Evolutionary conservation across 2,888 invertebrate species (phyloP), one percentile per base, ranked within the genome.

Genomic region (Cetonia aurata): DNA sequence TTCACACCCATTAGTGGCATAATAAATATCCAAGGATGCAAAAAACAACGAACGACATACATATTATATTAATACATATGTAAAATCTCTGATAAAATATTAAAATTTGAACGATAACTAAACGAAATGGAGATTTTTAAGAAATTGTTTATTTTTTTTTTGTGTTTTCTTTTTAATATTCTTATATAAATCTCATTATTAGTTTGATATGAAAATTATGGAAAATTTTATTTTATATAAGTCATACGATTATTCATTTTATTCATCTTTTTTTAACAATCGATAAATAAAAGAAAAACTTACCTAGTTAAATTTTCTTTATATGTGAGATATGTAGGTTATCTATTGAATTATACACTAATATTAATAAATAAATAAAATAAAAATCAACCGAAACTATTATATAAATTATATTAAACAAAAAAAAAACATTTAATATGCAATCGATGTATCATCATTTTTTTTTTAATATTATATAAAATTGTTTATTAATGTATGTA

Each of bases 281-380:
- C 4, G 25, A 25, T 25, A 25, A 25, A 25, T 25, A 25, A 25
- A 25, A 25, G 25, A 4, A 25, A 25, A 25, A 25, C 25, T 25
- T 25, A 25, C 4, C 25, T 25, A 25, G 17, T 59, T 59, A 69
- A 59, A 59, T 72, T 74, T 77, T 57, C 37, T 37, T 59, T 44
- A 44, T 59, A 59, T 80, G 80, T 79, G 77, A 81, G 82, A 82
- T 82, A 82, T 82, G 82, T 81, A 79, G n/a, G 80, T 37, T 78
- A 80, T 81, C 80, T 81, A 81, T 80, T 80, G 78, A 79, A 79
- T 75, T 72, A 67, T 67, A 74, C 71, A 71, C 68, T 70, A 74
- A 25, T 12, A 37, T 42, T 12, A 69, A 69, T 48, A 31, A 66
- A 70, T 17, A 10, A 31, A 6, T 8, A 37, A 37, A 1, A 37